These are phyloP conservation scores for Latrodectus geometricus DNA, from an alignment of 1,140 invertebrate genomes.

Conservation along the genomic window DNA sequence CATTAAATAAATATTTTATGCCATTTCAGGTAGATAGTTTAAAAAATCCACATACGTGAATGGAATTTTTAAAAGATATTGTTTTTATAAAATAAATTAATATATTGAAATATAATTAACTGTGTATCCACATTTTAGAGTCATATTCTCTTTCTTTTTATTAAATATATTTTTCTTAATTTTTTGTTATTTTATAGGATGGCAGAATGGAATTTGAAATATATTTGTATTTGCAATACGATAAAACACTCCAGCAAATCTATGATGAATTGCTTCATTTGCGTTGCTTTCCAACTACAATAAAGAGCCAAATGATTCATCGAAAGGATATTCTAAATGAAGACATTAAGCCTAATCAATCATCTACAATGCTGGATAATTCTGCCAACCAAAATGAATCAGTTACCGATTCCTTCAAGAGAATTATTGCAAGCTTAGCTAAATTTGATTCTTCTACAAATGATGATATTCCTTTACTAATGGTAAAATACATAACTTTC, in stretches of 20 bases:
- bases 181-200: slow-evolving; percentile 63
- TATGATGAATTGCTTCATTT: slow-evolving; percentile 76
- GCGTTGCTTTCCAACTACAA: slow-evolving; percentile 69
- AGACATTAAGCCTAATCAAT: neutral
- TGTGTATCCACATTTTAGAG: neutral
- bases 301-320: neutral
- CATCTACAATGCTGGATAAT: too few relatives aligned
- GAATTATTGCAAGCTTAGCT: too few relatives aligned
- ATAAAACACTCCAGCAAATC: slow-evolving; percentile 77
- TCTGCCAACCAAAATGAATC: too few relatives aligned
- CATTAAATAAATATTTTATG: too few relatives aligned
- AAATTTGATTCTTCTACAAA: too few relatives aligned
- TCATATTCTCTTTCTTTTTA: neutral
- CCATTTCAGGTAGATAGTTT: too few relatives aligned
- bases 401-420: too few relatives aligned
- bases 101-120: neutral
- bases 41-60: too few relatives aligned
- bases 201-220: slow-evolving; percentile 75
- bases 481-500: too few relatives aligned
- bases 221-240: slow-evolving; percentile 78
- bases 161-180: neutral
- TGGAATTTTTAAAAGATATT: too few relatives aligned
- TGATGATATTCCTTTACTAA: too few relatives aligned
- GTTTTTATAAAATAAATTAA: neutral
- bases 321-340: neutral